Percentiles rank a stretch among this genome's conserved stretches.
These are phyloP conservation scores for Brevipalpus yothersi DNA, from an alignment of 1,140 invertebrate genomes.

Conservation along the genomic window DNA sequence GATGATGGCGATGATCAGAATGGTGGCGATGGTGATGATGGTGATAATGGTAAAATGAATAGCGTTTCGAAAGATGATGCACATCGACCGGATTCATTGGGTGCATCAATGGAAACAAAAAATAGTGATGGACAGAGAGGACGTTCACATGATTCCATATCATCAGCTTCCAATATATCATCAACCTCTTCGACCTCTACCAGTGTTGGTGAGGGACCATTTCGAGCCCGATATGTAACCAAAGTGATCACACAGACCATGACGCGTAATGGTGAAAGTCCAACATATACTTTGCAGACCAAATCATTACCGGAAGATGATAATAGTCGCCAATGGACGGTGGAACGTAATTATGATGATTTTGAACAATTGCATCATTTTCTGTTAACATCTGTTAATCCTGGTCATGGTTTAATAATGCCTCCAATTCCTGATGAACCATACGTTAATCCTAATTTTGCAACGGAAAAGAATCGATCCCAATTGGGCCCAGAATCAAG, in stretches of 20 bases:
- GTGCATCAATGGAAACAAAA: too few relatives aligned
- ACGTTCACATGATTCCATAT: background rate
- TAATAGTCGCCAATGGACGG: background rate
- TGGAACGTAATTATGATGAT: conserved; percentile 21
- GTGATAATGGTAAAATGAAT: background rate
- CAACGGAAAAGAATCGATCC: conserved; percentile 7
- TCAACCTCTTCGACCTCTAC: background rate
- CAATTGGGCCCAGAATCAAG: conserved; percentile 19
- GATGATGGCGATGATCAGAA: background rate
- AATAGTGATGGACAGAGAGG: background rate
- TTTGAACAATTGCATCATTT: conserved; percentile 25
- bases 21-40: background rate
- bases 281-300: background rate
- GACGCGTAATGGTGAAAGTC: background rate
- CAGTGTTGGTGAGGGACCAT: background rate
- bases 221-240: background rate
- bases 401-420: conserved; percentile 21
- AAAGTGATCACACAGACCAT: background rate
- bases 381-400: conserved; percentile 18
- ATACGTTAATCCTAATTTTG: conserved; percentile 6
- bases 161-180: background rate
- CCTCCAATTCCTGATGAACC: conserved; percentile 22
- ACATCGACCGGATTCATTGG: too few relatives aligned
- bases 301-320: background rate
- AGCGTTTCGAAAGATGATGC: too few relatives aligned